Percentiles rank a stretch among this genome's conserved stretches.
phyloP scores from a whole-genome alignment of 2,888 invertebrate species.

The Euplexia lucipara region DNA sequence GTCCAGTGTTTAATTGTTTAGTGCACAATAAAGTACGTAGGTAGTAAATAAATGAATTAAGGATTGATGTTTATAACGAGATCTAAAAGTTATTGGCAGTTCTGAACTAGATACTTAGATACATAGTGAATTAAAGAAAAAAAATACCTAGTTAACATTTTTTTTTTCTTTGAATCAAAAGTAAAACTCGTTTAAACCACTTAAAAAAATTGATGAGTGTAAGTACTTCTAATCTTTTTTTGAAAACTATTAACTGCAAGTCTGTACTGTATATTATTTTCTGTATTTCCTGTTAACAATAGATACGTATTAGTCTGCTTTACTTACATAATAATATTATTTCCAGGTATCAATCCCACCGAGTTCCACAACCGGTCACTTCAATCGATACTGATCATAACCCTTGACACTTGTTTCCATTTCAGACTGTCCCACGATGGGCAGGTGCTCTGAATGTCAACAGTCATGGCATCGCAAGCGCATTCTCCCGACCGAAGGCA shows the following conservation, averaged over 20 bases:
- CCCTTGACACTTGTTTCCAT: conserved; percentile 50
- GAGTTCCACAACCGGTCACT: conserved; percentile 30
- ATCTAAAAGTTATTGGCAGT: no score
- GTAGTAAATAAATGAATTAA: no score
- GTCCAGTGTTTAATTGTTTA: no score
- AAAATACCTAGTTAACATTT: no score
- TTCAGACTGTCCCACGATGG: conserved; percentile 59
- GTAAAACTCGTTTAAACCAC: no score
- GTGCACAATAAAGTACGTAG: no score
- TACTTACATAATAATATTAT: conserved; percentile 4
- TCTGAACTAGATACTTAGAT: no score
- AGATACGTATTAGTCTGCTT: conserved; percentile 2
- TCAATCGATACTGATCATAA: conserved; percentile 40
- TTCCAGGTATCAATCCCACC: conserved; percentile 21
- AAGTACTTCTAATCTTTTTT: no score
- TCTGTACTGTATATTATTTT: background rate
- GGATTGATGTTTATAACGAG: no score
- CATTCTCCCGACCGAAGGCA: conserved; percentile 57
- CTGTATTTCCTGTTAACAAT: background rate
- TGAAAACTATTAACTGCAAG: background rate
- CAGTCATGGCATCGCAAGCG: conserved; percentile 62
- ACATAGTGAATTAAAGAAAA: no score
- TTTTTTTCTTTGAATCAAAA: no score
- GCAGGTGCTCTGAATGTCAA: conserved; percentile 66
- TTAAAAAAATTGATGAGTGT: no score